A percentile compares a stretch with the other conserved stretches of the same genome.
phyloP scores from a whole-genome alignment of 2,797 vertebrate species.

The Chrosomus eos region DNA sequence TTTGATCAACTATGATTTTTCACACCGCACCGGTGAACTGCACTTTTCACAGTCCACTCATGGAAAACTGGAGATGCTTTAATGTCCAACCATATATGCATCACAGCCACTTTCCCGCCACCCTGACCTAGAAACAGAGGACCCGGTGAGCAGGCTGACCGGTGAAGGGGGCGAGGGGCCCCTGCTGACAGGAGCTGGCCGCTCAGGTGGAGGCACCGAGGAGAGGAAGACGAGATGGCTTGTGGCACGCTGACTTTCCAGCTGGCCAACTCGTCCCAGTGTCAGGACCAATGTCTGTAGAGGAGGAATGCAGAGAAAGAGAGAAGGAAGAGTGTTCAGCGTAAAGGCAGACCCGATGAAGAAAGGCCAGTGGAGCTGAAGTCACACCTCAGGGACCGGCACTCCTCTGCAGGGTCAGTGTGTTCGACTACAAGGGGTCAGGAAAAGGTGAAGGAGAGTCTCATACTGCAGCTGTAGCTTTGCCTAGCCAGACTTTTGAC shows the following conservation, averaged over 20 bases:
- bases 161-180: slow-evolving; percentile 32
- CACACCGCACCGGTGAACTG: slow-evolving; percentile 50
- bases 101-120: slow-evolving; percentile 54
- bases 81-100: slow-evolving; percentile 59
- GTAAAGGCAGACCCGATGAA: not conserved
- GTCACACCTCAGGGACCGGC: slow-evolving; percentile 29
- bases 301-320: slow-evolving; percentile 11
- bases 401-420: slow-evolving; percentile 32
- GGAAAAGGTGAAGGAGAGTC: slow-evolving; percentile 13
- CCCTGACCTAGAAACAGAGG: slow-evolving; percentile 64
- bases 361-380: slow-evolving; percentile 1
- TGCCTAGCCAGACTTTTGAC: not conserved
- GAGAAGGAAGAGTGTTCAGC: slow-evolving; percentile 9
- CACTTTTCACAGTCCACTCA: slow-evolving; percentile 54
- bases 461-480: not conserved
- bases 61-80: slow-evolving; percentile 42
- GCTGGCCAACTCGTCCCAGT: slow-evolving; percentile 53
- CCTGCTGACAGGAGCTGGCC: slow-evolving; percentile 57
- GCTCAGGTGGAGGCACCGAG: slow-evolving; percentile 58
- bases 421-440: slow-evolving; percentile 23
- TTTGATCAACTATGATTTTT: slow-evolving; percentile 56
- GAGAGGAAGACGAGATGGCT: slow-evolving; percentile 60
- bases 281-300: slow-evolving; percentile 60
- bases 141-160: slow-evolving; percentile 38
- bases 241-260: slow-evolving; percentile 61